A percentile compares a stretch with the other conserved stretches of the same genome.
Evolutionary conservation across 2,797 vertebrate genomes (phyloP).

Genomic region (Fundulus diaphanus): DNA sequence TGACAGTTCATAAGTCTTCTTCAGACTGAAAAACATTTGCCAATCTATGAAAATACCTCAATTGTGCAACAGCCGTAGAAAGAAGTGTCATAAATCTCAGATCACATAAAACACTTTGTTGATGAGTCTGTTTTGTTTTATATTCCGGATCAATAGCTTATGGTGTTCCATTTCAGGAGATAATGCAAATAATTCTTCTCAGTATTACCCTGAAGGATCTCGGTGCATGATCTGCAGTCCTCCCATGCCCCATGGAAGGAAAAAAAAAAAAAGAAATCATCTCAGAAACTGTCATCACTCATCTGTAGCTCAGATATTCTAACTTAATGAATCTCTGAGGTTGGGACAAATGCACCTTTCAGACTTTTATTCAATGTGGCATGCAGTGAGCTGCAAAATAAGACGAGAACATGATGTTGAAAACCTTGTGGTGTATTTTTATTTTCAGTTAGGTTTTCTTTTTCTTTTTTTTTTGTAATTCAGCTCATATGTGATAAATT

Average conservation of each 20-base stretch:
- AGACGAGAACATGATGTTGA: slow-evolving; percentile 21
- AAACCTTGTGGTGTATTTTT: slow-evolving; percentile 17
- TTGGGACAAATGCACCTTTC: slow-evolving; percentile 20
- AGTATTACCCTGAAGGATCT: slow-evolving; percentile 47
- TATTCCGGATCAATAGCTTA: slow-evolving; percentile 30
- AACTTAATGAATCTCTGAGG: slow-evolving; percentile 39
- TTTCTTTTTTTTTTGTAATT: no score
- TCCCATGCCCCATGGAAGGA: background rate
- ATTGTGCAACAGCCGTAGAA: slow-evolving; percentile 23
- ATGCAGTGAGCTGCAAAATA: slow-evolving; percentile 12
- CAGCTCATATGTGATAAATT: slow-evolving; percentile 6
- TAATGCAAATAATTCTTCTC: slow-evolving; percentile 35
- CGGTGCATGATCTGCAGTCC: slow-evolving; percentile 18
- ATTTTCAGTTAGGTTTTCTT: background rate
- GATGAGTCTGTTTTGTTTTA: slow-evolving; percentile 52
- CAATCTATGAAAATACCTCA: slow-evolving; percentile 17
- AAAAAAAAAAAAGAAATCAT: slow-evolving; percentile 56
- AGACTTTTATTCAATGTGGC: slow-evolving; percentile 36
- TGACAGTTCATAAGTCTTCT: slow-evolving; percentile 39
- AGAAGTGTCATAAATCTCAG: slow-evolving; percentile 27
- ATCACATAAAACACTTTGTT: slow-evolving; percentile 42
- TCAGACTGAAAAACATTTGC: slow-evolving; percentile 23
- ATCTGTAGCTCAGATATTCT: slow-evolving; percentile 25
- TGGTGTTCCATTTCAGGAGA: slow-evolving; percentile 28
- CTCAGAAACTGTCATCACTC: slow-evolving; percentile 27